Percentiles rank a stretch among this genome's conserved stretches.
Conservation (phyloP, 2,797 vertebrate species). For the Synanceia verrucosa region DNA sequence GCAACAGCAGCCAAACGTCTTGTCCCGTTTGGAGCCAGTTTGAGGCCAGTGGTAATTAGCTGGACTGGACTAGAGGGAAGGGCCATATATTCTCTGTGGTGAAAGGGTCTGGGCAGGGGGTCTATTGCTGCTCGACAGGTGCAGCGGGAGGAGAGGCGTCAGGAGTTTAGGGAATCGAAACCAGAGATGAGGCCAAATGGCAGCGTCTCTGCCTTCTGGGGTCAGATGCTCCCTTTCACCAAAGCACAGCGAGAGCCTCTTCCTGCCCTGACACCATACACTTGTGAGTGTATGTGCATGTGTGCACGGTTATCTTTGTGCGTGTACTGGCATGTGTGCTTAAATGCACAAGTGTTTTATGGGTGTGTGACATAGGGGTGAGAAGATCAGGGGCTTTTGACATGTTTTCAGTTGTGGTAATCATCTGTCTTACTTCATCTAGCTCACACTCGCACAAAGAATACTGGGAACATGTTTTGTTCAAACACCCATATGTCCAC, state of each 20-base stretch:
- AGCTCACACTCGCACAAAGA: slow-evolving; percentile 54
- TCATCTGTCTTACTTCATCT: slow-evolving; percentile 70
- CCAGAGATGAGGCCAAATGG: slow-evolving; percentile 75
- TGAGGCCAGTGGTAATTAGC: slow-evolving; percentile 83
- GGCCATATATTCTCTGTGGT: slow-evolving; percentile 91
- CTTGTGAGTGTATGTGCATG: slow-evolving; percentile 35
- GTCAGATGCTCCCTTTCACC: slow-evolving; percentile 71
- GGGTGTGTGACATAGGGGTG: slow-evolving; percentile 37
- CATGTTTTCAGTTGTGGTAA: slow-evolving; percentile 61
- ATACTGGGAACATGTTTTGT: slow-evolving; percentile 50
- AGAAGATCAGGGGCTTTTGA: slow-evolving; percentile 50
- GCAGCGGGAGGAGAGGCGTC: slow-evolving; percentile 83
- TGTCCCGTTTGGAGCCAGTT: slow-evolving; percentile 55
- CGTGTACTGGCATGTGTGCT: slow-evolving; percentile 21
- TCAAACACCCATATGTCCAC: slow-evolving; percentile 58
- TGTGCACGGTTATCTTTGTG: slow-evolving; percentile 33
- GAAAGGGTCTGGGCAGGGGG: slow-evolving; percentile 90
- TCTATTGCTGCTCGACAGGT: slow-evolving; percentile 91
- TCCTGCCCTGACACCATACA: slow-evolving; percentile 51
- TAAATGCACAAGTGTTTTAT: slow-evolving; percentile 12
- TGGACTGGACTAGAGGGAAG: slow-evolving; percentile 81
- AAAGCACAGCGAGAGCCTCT: slow-evolving; percentile 69
- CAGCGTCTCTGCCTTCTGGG: slow-evolving; percentile 59
- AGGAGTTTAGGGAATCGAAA: slow-evolving; percentile 80
- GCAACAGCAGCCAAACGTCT: slow-evolving; percentile 58